A percentile compares a stretch with the other conserved stretches of the same genome.
Evolutionary conservation across 2,113 vertebrate genomes (phyloP).

Genomic region (Dasyprocta punctata): DNA sequence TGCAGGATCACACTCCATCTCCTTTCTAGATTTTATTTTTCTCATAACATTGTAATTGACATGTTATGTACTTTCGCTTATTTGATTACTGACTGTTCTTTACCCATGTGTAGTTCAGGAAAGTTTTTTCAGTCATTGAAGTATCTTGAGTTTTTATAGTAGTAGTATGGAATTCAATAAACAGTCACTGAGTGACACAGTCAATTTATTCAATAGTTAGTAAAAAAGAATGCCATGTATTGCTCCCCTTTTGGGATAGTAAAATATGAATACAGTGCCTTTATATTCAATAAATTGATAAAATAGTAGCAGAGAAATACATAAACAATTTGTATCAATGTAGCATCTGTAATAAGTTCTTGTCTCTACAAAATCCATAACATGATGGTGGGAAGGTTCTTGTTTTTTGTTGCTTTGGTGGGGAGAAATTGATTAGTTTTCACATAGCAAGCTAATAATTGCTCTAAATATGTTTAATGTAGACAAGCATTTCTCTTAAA

Average conservation of each 20-base stretch:
- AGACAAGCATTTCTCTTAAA: background rate
- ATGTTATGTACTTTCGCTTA: background rate
- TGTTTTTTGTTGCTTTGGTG: background rate
- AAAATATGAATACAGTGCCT: background rate
- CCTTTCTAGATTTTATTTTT: background rate
- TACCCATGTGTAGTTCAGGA: background rate
- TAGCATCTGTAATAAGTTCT: background rate
- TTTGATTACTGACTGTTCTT: background rate
- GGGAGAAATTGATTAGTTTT: background rate
- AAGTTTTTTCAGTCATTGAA: background rate
- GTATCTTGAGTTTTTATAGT: background rate
- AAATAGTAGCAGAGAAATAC: background rate
- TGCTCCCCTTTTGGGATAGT: background rate
- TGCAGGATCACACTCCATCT: background rate
- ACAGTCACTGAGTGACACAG: constrained; percentile 2
- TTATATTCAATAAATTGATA: background rate
- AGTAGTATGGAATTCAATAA: background rate
- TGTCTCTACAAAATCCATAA: background rate
- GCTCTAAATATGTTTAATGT: background rate
- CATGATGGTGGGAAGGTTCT: background rate
- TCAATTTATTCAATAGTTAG: background rate
- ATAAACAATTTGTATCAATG: background rate
- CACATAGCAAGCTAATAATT: background rate
- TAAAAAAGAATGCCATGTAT: background rate
- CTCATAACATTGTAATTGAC: background rate